Base-by-base conservation (phyloP, 2,797 vertebrate genomes). In the Ammospiza maritima region DNA sequence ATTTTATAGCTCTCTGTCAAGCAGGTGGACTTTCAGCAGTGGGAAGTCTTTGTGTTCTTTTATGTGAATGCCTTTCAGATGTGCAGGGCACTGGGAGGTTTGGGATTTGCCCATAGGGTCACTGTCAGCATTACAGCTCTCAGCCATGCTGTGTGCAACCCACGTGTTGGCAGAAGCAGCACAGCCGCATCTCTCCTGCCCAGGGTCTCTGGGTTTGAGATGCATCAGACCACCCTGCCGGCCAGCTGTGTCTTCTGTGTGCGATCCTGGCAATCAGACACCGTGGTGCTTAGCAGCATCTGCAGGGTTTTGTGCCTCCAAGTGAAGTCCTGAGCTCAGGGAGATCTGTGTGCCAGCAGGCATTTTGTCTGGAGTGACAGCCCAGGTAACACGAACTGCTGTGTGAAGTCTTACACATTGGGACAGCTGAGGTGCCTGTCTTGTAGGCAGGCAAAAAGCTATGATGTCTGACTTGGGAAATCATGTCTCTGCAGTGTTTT, bases 31-130 rank as follows among this genome's bases (percentile, higher is more conserved):
- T 75, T 74, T 21, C 69, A 29, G 34, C 17, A 13, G 7, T 51
- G 22, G 36, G 18, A 51, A 57, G 17, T 19, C n/a, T 81, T 64
- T 25, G 16, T 5, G 1, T 53, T 67, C 15, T 74, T 69, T 60
- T 5, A 17, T 5, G 17, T 32, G 72, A 71, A 54, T 20, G 16
- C 16, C 34, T 66, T 84, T 90, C 26, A 40, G 44, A 42, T 81
- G 47, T 88, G 34, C 50, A 17, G 10, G 48, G 36, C 23, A 1
- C 32, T 36, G 30, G 53, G 30, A 23, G n/a, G 6, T 67, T 29
- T 53, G 50, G 50, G 45, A 58, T 16, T 56, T 25, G 16, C 8
- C 82, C 8, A 1, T 14, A 32, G 0, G 0, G 13, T 77, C 2
- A 0, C 4, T 57, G 18, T 80, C 27, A 18, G 19, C 30, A 1